These are phyloP conservation scores for Haemorhous mexicanus DNA, from an alignment of 2,113 vertebrate species.

Conservation along the genomic window DNA sequence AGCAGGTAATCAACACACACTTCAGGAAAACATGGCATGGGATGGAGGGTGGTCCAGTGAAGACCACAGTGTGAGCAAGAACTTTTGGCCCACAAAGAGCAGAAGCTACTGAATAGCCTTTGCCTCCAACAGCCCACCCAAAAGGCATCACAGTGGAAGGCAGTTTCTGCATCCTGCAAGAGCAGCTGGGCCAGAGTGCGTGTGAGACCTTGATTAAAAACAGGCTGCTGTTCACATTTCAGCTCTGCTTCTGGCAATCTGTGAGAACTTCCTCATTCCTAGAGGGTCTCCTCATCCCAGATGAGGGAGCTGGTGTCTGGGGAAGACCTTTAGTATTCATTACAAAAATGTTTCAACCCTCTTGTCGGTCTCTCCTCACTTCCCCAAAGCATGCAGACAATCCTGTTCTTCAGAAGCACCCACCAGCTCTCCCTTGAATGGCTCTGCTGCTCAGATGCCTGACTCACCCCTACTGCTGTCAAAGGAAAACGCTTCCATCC, in stretches of 20 bases:
- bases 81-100: neutral
- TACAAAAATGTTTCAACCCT: slow-evolving; percentile 13
- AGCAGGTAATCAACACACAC: fast-evolving
- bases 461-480: neutral
- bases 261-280: slow-evolving; percentile 53
- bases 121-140: neutral
- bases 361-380: slow-evolving; percentile 3
- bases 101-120: neutral
- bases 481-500: neutral
- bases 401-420: slow-evolving; percentile 9
- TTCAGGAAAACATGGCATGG: neutral
- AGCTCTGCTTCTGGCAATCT: slow-evolving; percentile 6
- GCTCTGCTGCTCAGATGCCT: neutral
- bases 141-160: neutral
- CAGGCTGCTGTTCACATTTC: slow-evolving; percentile 26
- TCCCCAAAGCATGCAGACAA: neutral
- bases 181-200: neutral
- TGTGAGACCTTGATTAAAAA: slow-evolving; percentile 56
- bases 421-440: neutral
- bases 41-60: neutral
- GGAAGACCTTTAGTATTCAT: slow-evolving; percentile 54
- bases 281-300: slow-evolving; percentile 52
- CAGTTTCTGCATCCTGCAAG: neutral
- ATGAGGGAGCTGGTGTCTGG: slow-evolving; percentile 50
- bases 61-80: neutral